Base-by-base conservation (phyloP, 2,888 invertebrate species). In the Keiferia lycopersicella region DNA sequence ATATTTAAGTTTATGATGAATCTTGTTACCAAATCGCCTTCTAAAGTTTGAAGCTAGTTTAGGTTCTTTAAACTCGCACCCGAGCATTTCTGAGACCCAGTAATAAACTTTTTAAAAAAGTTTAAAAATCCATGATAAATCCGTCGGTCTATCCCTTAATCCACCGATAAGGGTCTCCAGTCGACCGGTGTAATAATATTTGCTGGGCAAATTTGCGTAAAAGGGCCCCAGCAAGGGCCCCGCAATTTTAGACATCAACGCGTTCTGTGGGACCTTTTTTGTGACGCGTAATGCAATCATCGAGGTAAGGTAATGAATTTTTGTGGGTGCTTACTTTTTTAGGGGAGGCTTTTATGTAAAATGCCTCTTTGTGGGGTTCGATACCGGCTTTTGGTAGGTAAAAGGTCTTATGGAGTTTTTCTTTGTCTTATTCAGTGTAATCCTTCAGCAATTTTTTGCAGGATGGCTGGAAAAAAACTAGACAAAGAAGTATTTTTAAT, bases 241-340 rank as follows among this genome's bases (percentile, higher is more conserved):
- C 74, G 77, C 81, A 83, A 84, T 82, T 83, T 84, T 79, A 82
- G 78, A 83, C 84, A 78, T 84, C 81, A 82, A 79, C 80, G 83
- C 80, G 75, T 71, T 66, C 50, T 0, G 45, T 45, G 63, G 64
- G 39, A 34, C 60, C 45, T 26, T 48, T 60, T 61, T 16, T 26
- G 60, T 20, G 34, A 26, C n/a, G 18, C 18, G 45, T 45, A 45
- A 45, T 45, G 45, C 11, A 45, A 45, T 45, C n/a, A 45, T 45
- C 45, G 45, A 7, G 45, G 45, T 41, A 14, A 41, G 45, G 45
- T 45, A n/a, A 45, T 45, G 45, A 45, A 45, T 45, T 45, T 45
- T 45, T n/a, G 45, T 16, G 16, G 45, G 2, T 45, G 45, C n/a
- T n/a, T n/a, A n/a, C n/a, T 16, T 16, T 45, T 45, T 45, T 45